Percentiles rank a stretch among this genome's conserved stretches.
Conservation (phyloP, 2,888 invertebrate genomes). For the Pachymerium ferrugineum region DNA sequence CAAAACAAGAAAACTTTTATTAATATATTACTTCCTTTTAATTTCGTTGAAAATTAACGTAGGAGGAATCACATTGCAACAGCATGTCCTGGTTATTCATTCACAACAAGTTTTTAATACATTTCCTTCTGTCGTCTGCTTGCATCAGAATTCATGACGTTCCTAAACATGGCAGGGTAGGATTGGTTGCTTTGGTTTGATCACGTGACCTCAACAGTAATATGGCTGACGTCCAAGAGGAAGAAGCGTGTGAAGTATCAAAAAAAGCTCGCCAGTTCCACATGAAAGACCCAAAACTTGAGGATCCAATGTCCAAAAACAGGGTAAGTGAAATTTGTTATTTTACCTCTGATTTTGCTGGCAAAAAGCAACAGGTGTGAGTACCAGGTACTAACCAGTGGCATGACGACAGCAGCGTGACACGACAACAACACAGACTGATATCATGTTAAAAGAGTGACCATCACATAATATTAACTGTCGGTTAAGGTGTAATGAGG, state of each 20-base stretch:
- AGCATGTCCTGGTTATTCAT: too few relatives aligned
- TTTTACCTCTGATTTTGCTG: neutral
- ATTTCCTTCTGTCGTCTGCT: neutral
- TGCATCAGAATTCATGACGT: neutral
- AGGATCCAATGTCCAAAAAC: neutral
- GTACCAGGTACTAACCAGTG: neutral
- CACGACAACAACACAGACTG: neutral
- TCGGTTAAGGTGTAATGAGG: too few relatives aligned
- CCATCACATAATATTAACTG: too few relatives aligned
- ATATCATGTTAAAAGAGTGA: too few relatives aligned
- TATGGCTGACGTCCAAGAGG: slow-evolving; percentile 34
- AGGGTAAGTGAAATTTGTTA: slow-evolving; percentile 24
- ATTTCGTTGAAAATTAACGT: too few relatives aligned
- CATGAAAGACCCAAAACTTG: slow-evolving; percentile 30
- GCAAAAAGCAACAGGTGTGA: neutral
- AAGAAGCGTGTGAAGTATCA: slow-evolving; percentile 35
- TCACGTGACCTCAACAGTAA: slow-evolving; percentile 31
- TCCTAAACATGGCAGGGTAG: neutral
- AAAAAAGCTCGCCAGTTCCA: slow-evolving; percentile 29
- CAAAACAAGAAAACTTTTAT: too few relatives aligned
- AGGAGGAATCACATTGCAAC: too few relatives aligned
- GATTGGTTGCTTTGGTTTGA: neutral
- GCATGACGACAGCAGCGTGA: neutral
- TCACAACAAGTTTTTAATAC: slow-evolving; percentile 4
- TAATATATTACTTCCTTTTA: too few relatives aligned